Percentiles rank a stretch among this genome's conserved stretches.
Conservation (phyloP, 2,113 vertebrate genomes). For the Oreocharis arfaki region DNA sequence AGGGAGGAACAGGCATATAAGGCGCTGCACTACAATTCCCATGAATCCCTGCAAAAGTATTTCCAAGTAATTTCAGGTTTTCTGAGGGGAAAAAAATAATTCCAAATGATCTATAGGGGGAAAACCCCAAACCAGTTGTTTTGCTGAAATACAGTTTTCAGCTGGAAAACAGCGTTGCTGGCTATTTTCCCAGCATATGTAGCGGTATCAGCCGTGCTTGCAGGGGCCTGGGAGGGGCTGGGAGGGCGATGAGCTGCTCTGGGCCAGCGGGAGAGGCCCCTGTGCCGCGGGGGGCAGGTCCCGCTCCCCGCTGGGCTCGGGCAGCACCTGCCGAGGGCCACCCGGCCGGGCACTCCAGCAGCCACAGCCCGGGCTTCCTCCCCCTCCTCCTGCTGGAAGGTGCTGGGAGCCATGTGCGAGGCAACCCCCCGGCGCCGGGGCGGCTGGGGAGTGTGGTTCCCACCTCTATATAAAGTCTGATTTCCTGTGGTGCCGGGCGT, state of each 20-base stretch:
- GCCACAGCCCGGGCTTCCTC: neutral
- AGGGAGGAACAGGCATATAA: neutral
- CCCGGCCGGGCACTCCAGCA: rapidly evolving
- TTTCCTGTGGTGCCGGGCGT: neutral
- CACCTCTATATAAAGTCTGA: neutral
- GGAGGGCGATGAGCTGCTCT: neutral
- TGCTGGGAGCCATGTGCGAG: neutral
- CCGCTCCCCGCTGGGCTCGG: neutral
- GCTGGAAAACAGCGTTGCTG: neutral
- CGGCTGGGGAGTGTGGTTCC: neutral
- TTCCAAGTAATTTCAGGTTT: neutral
- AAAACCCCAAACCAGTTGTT: rapidly evolving
- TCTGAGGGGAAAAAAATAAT: rapidly evolving
- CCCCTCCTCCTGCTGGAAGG: neutral
- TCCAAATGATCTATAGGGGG: neutral
- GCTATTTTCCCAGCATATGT: neutral
- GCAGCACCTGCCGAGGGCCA: neutral
- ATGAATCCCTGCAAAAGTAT: neutral
- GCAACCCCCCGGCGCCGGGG: neutral
- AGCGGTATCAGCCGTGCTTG: rapidly evolving
- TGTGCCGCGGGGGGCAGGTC: rapidly evolving
- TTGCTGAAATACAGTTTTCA: neutral
- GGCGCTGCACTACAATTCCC: neutral
- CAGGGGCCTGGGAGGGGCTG: neutral
- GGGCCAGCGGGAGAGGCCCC: neutral